Evolutionary conservation across 2,888 invertebrate species (phyloP), one percentile per base, ranked within the genome.

Genomic region (Calameuta filiformis): DNA sequence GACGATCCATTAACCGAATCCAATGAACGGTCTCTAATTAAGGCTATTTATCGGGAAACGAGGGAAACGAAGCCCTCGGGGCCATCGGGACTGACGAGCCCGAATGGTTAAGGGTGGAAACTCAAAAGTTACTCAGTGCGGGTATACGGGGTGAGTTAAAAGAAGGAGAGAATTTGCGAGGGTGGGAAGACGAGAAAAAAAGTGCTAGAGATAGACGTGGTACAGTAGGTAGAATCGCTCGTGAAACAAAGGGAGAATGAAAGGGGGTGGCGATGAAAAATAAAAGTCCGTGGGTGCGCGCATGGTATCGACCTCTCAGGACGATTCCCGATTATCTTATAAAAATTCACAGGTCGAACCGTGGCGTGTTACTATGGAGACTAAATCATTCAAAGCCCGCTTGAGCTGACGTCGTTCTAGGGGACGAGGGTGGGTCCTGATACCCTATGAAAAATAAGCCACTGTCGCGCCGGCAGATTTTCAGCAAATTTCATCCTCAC

Each of bases 1-100:
- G 86, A 87, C 89, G 88, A 88, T 88, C 89, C 88, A 89, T 90
- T 90, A 89, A 87, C 85, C 84, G 83, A 85, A 86, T 85, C 88
- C 86, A 87, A 88, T 86, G 87, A 87, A 84, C 88, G 85, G 79
- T 85, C 84, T 82, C 88, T 90, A 89, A 90, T 89, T 89, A 89
- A 88, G 87, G 89, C 88, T 89, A 90, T 89, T 89, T 89, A 89
- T 89, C 85, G 87, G 83, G 80, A 85, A 86, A 84, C 84, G 81
- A 78, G 83, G 78, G 81, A 83, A 83, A 82, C 83, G 83, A 83
- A 83, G 12, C 74, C 34, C 74, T n/a, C 23, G 35, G 74, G 71
- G 56, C 56, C 23, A 1, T 56, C 23, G 56, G 79, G 78, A 80
- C 81, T 81, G 83, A 82, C 81, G 82, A 82, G 81, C 81, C 77